Evolutionary conservation across 2,113 vertebrate genomes (phyloP).

Genomic region (Hippocampus mohnikei): DNA sequence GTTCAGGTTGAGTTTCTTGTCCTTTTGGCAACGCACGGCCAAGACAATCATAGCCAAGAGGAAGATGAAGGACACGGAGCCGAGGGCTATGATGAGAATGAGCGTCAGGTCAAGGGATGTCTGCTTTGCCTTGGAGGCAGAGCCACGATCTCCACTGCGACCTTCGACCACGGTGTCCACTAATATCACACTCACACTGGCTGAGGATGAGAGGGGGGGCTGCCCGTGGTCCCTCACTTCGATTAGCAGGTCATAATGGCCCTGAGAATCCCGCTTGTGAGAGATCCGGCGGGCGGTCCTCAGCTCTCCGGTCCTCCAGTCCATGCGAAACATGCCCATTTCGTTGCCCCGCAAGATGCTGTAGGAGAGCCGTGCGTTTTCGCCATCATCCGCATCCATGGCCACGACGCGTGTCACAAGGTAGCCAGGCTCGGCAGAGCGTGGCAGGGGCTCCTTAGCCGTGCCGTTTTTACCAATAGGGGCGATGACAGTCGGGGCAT

Average conservation of each 20-base stretch:
- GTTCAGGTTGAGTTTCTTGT: conserved; percentile 96
- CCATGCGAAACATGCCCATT: conserved; percentile 92
- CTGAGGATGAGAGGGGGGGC: conserved; percentile 91
- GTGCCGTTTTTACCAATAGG: conserved; percentile 85
- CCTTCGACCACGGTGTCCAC: conserved; percentile 87
- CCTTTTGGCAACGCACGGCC: conserved; percentile 94
- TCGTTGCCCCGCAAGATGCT: conserved; percentile 93
- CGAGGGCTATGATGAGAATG: conserved; percentile 95
- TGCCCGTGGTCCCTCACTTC: conserved; percentile 96
- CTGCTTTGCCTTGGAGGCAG: conserved; percentile 76
- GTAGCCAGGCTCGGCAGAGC: conserved; percentile 91
- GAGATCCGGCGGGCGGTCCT: conserved; percentile 88
- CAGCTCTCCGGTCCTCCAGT: conserved; percentile 95
- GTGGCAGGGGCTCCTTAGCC: conserved; percentile 83
- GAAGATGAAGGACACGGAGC: conserved; percentile 94
- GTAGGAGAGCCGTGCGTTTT: conserved; percentile 93
- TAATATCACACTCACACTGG: conserved; percentile 83
- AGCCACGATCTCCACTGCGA: conserved; percentile 66
- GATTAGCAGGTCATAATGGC: conserved; percentile 89
- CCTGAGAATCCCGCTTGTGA: conserved; percentile 85
- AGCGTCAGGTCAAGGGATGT: conserved; percentile 91
- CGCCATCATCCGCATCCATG: conserved; percentile 92
- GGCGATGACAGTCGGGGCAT: conserved; percentile 77
- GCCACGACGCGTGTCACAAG: conserved; percentile 89
- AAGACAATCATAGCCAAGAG: conserved; percentile 96